These are phyloP conservation scores for Podocnemis expansa DNA, from an alignment of 2,113 vertebrate genomes.

Conservation along the genomic window DNA sequence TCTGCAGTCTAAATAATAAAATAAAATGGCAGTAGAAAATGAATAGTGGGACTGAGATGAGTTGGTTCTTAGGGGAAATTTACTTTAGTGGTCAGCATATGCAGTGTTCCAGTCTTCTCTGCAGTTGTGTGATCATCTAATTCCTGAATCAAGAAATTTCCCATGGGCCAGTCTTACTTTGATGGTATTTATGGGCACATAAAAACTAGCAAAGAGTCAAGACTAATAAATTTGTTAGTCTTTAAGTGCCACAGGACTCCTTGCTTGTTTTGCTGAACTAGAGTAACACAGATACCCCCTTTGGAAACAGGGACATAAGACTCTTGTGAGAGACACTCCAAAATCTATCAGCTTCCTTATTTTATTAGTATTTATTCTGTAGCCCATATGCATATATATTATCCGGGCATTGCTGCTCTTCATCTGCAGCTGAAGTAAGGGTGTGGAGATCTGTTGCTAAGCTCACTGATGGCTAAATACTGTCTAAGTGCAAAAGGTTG, in stretches of 20 bases:
- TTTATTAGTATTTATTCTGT: neutral
- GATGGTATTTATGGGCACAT: neutral
- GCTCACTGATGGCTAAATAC: neutral
- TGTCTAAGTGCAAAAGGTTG: neutral
- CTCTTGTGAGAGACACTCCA: neutral
- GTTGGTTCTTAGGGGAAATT: neutral
- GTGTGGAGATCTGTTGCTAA: neutral
- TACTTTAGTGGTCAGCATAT: neutral
- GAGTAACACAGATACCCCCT: too few species aligned
- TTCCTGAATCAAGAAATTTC: neutral
- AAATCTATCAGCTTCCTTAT: neutral
- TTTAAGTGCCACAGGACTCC: too few species aligned
- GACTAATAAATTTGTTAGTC: too few species aligned
- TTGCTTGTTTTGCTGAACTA: too few species aligned
- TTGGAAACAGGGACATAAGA: too few species aligned
- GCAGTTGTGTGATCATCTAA: neutral
- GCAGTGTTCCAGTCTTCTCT: neutral
- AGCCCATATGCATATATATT: neutral
- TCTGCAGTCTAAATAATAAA: neutral
- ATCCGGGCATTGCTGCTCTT: neutral
- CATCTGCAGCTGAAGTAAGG: neutral
- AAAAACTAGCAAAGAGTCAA: too few species aligned
- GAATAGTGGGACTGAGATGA: neutral
- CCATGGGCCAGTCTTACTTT: neutral
- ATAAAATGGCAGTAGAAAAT: neutral